Percentiles rank a stretch among this genome's conserved stretches.
Evolutionary conservation across 2,888 invertebrate species (phyloP).

Genomic region (Lycophotia porphyrea): DNA sequence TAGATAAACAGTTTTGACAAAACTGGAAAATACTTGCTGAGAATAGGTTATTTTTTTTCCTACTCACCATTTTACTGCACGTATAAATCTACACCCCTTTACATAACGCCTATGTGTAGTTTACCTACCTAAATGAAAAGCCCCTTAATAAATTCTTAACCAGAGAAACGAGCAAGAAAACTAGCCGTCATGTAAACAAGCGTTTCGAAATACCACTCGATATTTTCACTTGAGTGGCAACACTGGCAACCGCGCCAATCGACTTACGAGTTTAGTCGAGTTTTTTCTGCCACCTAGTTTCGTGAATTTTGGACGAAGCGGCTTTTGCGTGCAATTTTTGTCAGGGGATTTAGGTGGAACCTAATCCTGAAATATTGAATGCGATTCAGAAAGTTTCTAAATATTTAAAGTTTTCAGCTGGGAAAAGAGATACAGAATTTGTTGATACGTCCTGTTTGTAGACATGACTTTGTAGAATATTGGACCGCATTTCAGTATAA

Average conservation of each 20-base stretch:
- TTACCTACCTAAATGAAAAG: neutral
- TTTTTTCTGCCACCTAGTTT: conserved; percentile 58
- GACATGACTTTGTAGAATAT: neutral
- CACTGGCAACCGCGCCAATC: conserved; percentile 47
- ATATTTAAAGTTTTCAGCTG: conserved; percentile 47
- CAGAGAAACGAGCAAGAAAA: conserved; percentile 25
- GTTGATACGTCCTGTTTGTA: conserved; percentile 5
- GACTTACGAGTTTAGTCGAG: conserved; percentile 59
- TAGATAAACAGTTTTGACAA: neutral
- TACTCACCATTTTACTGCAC: neutral
- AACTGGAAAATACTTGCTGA: neutral
- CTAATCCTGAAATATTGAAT: conserved; percentile 62
- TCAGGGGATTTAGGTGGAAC: conserved; percentile 52
- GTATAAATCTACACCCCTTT: neutral
- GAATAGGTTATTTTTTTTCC: neutral
- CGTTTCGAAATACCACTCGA: conserved; percentile 39
- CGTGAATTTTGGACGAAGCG: conserved; percentile 49
- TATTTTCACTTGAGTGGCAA: conserved; percentile 47
- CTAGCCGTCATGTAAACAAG: conserved; percentile 38
- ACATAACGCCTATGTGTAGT: neutral
- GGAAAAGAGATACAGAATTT: conserved; percentile 10
- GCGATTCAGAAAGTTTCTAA: conserved; percentile 42
- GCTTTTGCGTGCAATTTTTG: conserved; percentile 59
- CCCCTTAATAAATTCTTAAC: neutral
- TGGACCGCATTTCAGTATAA: neutral